Evolutionary conservation across 2,888 invertebrate genomes (phyloP).

Genomic region (Pantelozetes paolii): DNA sequence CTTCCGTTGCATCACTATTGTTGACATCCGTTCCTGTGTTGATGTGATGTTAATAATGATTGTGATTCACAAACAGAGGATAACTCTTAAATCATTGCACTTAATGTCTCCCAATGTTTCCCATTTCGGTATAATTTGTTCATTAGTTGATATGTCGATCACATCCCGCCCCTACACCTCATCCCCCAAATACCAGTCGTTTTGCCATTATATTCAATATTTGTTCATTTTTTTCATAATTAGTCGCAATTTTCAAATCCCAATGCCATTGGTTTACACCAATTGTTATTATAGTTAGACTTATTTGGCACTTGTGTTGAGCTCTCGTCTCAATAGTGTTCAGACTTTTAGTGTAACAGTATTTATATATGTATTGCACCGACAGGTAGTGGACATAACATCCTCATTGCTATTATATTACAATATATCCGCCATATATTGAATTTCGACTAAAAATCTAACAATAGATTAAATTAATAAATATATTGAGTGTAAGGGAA

Average conservation of each 20-base stretch:
- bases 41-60: conserved; percentile 26
- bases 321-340: conserved; percentile 6
- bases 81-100: conserved; percentile 26
- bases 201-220: conserved; percentile 6
- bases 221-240: conserved; percentile 18
- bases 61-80: conserved; percentile 19
- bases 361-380: not conserved
- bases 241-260: not conserved
- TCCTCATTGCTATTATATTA: conserved; percentile 26
- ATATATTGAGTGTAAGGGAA: not conserved
- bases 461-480: conserved; percentile 19
- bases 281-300: not conserved
- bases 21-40: conserved; percentile 26
- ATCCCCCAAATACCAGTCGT: conserved; percentile 6
- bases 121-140: conserved; percentile 25
- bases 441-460: not conserved
- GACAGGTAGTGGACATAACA: conserved; percentile 30
- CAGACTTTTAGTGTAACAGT: no score
- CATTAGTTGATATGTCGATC: conserved; percentile 8
- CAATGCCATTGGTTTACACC: conserved; percentile 23
- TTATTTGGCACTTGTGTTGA: not conserved
- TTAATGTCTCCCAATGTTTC: not conserved
- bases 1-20: conserved; percentile 33
- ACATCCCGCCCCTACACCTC: not conserved
- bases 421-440: conserved; percentile 33